Percentiles rank a stretch among this genome's conserved stretches.
phyloP scores from a whole-genome alignment of 2,113 vertebrate genomes.

The Cacatua alba region DNA sequence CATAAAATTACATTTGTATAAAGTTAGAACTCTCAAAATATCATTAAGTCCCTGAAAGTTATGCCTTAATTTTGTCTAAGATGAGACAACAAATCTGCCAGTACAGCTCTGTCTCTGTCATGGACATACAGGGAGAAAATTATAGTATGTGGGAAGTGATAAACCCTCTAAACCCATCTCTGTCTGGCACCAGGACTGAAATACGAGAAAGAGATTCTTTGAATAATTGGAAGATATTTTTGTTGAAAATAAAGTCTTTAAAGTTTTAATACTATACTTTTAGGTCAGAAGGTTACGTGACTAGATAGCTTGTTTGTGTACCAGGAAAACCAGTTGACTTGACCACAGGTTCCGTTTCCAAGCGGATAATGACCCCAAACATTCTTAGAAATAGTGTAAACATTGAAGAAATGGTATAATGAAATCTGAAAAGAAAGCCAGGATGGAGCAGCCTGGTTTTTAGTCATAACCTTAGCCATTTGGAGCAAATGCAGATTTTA shows the following conservation, averaged over 20 bases:
- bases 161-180: conserved; percentile 12
- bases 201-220: background rate
- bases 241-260: background rate
- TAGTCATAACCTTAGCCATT: conserved; percentile 1
- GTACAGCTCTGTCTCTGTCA: background rate
- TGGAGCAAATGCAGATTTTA: conserved; percentile 33
- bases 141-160: conserved; percentile 34
- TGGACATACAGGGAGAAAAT: conserved; percentile 1
- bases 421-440: conserved; percentile 12
- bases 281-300: background rate
- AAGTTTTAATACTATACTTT: background rate
- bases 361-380: background rate
- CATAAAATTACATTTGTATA: background rate
- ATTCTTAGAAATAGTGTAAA: background rate
- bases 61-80: conserved; percentile 6
- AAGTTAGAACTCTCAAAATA: background rate
- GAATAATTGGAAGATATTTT: conserved; percentile 1
- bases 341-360: background rate
- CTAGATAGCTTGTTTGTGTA: background rate
- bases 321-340: background rate
- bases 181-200: conserved; percentile 19
- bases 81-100: conserved; percentile 8
- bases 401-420: background rate
- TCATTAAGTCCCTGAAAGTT: background rate
- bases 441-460: background rate